phyloP scores from a whole-genome alignment of 1,140 invertebrate species.

The Diachasma alloeum region DNA sequence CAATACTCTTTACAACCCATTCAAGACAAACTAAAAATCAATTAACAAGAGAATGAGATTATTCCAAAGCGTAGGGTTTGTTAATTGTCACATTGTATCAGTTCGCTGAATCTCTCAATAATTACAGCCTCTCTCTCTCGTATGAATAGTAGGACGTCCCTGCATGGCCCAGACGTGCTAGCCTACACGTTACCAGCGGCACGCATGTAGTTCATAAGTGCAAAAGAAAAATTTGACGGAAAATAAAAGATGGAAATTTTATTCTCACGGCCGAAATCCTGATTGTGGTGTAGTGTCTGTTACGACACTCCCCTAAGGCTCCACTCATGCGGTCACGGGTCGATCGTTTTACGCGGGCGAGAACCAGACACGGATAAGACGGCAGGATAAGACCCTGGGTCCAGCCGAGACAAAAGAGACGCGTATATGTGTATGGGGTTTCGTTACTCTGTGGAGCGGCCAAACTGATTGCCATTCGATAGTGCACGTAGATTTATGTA shows the following conservation, averaged over 20 bases:
- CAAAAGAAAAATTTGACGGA: not conserved
- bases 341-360: slow-evolving; percentile 25
- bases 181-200: not conserved
- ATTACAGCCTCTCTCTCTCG: not conserved
- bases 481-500: slow-evolving; percentile 23
- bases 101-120: slow-evolving; percentile 8
- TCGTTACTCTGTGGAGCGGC: not conserved
- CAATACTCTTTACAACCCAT: not conserved
- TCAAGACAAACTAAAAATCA: not conserved
- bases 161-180: not conserved
- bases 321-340: slow-evolving; percentile 17
- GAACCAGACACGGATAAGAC: slow-evolving; percentile 7
- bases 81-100: slow-evolving; percentile 12
- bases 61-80: slow-evolving; percentile 5
- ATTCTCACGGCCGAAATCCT: slow-evolving; percentile 23
- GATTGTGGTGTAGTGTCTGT: slow-evolving; percentile 9
- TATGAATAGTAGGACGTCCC: slow-evolving; percentile 1
- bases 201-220: not conserved
- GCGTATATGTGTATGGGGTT: slow-evolving; percentile 13
- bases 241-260: slow-evolving; percentile 13
- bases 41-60: not conserved
- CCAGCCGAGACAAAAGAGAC: slow-evolving; percentile 28
- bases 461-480: slow-evolving; percentile 24
- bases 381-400: slow-evolving; percentile 2
- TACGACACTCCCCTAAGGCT: slow-evolving; percentile 5